A percentile compares a stretch with the other conserved stretches of the same genome.
These are phyloP conservation scores for Microtus pennsylvanicus DNA, from an alignment of 2,113 vertebrate genomes.

Conservation along the genomic window DNA sequence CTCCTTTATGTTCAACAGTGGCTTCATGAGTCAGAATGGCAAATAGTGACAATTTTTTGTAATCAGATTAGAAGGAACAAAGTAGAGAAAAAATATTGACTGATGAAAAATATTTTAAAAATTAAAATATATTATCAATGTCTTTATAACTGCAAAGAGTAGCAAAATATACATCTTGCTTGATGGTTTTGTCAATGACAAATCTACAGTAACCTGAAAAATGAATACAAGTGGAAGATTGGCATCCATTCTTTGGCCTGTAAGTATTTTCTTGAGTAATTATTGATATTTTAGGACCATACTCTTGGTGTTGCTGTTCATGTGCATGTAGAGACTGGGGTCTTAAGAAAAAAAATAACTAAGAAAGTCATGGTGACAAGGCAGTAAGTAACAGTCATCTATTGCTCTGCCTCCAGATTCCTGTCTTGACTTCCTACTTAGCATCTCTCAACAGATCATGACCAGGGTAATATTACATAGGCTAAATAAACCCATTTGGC, in stretches of 20 bases:
- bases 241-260: too few relatives aligned
- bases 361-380: neutral
- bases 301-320: neutral
- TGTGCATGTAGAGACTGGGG: neutral
- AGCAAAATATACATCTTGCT: neutral
- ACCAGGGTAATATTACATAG: neutral
- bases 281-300: neutral
- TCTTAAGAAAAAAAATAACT: neutral
- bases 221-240: neutral
- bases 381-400: too few relatives aligned
- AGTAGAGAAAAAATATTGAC: neutral
- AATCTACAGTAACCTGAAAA: neutral
- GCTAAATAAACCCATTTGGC: too few relatives aligned
- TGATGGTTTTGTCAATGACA: neutral
- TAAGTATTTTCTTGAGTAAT: neutral
- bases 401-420: neutral
- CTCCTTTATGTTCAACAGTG: neutral
- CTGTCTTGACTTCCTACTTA: neutral
- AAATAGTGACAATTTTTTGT: neutral
- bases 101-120: neutral
- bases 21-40: neutral
- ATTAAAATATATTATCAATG: neutral
- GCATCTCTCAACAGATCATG: neutral
- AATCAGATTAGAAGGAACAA: neutral
- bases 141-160: neutral